These are phyloP conservation scores for Aricia artaxerxes DNA, from an alignment of 2,888 invertebrate genomes.

Conservation along the genomic window DNA sequence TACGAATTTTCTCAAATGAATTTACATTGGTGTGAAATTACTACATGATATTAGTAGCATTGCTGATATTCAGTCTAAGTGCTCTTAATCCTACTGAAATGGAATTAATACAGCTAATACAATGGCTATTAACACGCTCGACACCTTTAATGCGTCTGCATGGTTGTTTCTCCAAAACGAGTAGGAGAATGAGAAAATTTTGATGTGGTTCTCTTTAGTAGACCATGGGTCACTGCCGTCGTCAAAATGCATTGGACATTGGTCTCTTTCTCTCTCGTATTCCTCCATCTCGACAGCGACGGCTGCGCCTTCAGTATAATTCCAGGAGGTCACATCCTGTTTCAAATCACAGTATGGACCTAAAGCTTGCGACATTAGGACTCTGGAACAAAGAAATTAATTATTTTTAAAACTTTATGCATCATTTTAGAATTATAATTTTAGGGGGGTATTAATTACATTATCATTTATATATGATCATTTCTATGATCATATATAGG, in stretches of 20 bases:
- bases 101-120: constrained; percentile 47
- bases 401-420: constrained; percentile 49
- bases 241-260: constrained; percentile 98
- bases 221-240: constrained; percentile 94
- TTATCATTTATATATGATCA: too few relatives aligned
- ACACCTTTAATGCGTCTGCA: constrained; percentile 47
- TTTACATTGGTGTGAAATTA: background rate
- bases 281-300: constrained; percentile 95
- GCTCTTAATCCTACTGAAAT: constrained; percentile 14
- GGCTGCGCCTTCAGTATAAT: constrained; percentile 94
- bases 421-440: too few relatives aligned
- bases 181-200: constrained; percentile 80
- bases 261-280: constrained; percentile 95
- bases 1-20: background rate
- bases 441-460: too few relatives aligned
- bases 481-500: too few relatives aligned
- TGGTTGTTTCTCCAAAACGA: constrained; percentile 64
- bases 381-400: constrained; percentile 53
- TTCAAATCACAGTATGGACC: constrained; percentile 94
- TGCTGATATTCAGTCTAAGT: background rate
- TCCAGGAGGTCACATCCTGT: constrained; percentile 94
- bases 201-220: constrained; percentile 85
- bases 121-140: constrained; percentile 48
- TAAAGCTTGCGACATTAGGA: constrained; percentile 88
- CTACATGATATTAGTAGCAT: background rate